Evolutionary conservation across 1,140 invertebrate species (phyloP).

Genomic region (Palaemon carinicauda): DNA sequence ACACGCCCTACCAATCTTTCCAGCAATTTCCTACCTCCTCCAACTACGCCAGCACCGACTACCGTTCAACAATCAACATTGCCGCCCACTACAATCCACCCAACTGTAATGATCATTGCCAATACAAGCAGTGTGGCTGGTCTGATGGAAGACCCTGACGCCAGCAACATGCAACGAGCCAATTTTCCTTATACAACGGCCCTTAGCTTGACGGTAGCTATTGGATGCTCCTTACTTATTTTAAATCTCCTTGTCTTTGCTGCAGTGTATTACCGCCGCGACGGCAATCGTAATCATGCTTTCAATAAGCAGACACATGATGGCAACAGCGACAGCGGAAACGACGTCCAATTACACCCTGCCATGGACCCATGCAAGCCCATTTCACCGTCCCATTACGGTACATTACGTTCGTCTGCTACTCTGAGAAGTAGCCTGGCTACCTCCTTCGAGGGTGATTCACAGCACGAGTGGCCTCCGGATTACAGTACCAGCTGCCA

Average conservation of each 20-base stretch:
- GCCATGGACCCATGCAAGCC: slow-evolving; percentile 28
- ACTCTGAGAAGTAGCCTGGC: slow-evolving; percentile 56
- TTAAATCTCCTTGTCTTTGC: slow-evolving; percentile 94
- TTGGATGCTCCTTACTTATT: slow-evolving; percentile 87
- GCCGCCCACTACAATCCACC: slow-evolving; percentile 70
- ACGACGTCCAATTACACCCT: slow-evolving; percentile 60
- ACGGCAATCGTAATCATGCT: not conserved
- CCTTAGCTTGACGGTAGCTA: slow-evolving; percentile 89
- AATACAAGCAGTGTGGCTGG: slow-evolving; percentile 30
- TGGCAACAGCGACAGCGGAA: slow-evolving; percentile 52
- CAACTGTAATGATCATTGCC: slow-evolving; percentile 42
- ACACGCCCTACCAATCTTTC: slow-evolving; percentile 51
- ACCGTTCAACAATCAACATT: slow-evolving; percentile 48
- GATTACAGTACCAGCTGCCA: slow-evolving; percentile 57
- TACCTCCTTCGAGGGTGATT: slow-evolving; percentile 54
- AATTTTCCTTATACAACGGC: slow-evolving; percentile 79
- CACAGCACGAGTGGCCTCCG: slow-evolving; percentile 57
- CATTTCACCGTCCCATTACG: slow-evolving; percentile 56
- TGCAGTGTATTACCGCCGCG: slow-evolving; percentile 78
- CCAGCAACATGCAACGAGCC: not conserved
- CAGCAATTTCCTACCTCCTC: slow-evolving; percentile 41
- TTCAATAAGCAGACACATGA: slow-evolving; percentile 33
- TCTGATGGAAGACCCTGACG: slow-evolving; percentile 7
- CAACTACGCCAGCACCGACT: slow-evolving; percentile 62
- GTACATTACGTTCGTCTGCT: slow-evolving; percentile 54